Percentiles rank a stretch among this genome's conserved stretches.
Evolutionary conservation across 2,888 invertebrate genomes (phyloP).

Genomic region (Nymphalis polychloros): DNA sequence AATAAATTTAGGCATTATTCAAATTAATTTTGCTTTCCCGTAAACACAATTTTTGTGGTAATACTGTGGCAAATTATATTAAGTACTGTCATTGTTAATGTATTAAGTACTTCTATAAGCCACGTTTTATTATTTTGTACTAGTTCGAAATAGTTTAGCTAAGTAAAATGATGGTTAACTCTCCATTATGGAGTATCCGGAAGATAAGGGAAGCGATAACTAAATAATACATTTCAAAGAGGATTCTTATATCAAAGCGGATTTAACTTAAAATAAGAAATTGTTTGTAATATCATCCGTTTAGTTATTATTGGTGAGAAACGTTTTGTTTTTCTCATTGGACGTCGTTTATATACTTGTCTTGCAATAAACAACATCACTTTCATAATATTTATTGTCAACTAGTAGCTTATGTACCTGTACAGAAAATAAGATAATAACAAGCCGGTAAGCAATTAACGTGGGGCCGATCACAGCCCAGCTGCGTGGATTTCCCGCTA

Average conservation of each 20-base stretch:
- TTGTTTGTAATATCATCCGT: background rate
- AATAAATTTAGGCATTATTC: too few species aligned
- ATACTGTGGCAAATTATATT: background rate
- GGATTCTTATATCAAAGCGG: background rate
- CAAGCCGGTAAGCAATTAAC: slow-evolving; percentile 69
- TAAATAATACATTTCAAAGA: slow-evolving; percentile 1
- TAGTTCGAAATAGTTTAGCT: background rate
- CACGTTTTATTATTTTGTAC: too few species aligned
- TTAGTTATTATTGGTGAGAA: background rate
- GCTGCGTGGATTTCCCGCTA: slow-evolving; percentile 80
- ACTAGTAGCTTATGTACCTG: slow-evolving; percentile 25
- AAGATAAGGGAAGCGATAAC: slow-evolving; percentile 5
- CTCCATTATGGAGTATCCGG: background rate
- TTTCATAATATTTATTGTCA: slow-evolving; percentile 32
- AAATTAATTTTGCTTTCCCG: too few species aligned
- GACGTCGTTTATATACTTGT: slow-evolving; percentile 4
- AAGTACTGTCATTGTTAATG: too few species aligned
- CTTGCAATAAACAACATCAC: slow-evolving; percentile 16
- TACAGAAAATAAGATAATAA: slow-evolving; percentile 58
- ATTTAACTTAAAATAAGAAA: slow-evolving; percentile 17
- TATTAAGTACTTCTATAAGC: too few species aligned
- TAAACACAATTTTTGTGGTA: background rate
- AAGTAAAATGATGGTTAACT: background rate
- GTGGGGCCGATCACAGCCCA: slow-evolving; percentile 72
- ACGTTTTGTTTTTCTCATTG: slow-evolving; percentile 6